A percentile compares a stretch with the other conserved stretches of the same genome.
Evolutionary conservation across 1,140 invertebrate genomes (phyloP).

Genomic region (Meloidogyne floridensis): DNA sequence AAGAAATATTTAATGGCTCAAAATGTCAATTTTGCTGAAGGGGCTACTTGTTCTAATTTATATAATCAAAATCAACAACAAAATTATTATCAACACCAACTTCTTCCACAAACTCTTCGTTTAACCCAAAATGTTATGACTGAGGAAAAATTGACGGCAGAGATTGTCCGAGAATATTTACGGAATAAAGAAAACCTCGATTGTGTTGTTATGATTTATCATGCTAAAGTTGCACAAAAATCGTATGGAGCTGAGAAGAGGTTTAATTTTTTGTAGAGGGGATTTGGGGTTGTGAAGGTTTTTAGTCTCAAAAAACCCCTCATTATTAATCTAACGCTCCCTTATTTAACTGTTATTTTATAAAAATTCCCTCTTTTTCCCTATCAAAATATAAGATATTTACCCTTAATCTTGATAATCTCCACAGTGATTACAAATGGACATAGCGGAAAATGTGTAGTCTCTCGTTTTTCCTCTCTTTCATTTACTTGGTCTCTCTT

Average conservation of each 20-base stretch:
- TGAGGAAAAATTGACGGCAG: conserved; percentile 36
- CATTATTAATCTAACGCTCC: too few relatives aligned
- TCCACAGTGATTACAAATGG: too few relatives aligned
- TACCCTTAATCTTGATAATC: too few relatives aligned
- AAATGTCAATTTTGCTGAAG: background rate
- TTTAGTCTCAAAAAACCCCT: too few relatives aligned
- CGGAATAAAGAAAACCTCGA: conserved; percentile 46
- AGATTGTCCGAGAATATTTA: conserved; percentile 60
- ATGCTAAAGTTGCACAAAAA: conserved; percentile 97
- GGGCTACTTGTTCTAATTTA: background rate
- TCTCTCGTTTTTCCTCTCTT: too few relatives aligned
- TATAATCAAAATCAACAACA: conserved; percentile 4
- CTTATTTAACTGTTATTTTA: too few relatives aligned
- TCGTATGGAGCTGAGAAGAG: conserved; percentile 99
- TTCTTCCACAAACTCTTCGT: conserved; percentile 18
- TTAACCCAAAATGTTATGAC: background rate
- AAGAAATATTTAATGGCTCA: background rate
- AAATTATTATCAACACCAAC: background rate
- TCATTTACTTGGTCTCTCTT: too few relatives aligned
- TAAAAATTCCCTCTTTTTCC: too few relatives aligned
- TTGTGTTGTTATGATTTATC: conserved; percentile 80
- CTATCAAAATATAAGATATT: too few relatives aligned
- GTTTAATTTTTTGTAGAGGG: conserved; percentile 54
- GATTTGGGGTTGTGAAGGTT: background rate
- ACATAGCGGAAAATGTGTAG: too few relatives aligned